Percentiles rank a stretch among this genome's conserved stretches.
phyloP scores from a whole-genome alignment of 1,140 invertebrate genomes.

The Myzus persicae region DNA sequence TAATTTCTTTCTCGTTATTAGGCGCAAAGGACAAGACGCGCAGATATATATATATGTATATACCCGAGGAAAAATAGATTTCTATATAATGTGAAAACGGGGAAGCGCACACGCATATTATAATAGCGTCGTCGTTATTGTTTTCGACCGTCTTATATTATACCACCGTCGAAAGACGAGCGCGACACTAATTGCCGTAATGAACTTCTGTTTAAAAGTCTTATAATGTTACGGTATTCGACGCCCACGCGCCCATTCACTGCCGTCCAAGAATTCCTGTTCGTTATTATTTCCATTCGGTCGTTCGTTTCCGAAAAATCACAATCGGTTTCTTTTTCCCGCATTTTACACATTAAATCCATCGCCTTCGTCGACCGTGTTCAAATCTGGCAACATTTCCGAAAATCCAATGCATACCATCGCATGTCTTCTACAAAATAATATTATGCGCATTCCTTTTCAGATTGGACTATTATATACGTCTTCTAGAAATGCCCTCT shows the following conservation, averaged over 20 bases:
- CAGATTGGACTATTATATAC: background rate
- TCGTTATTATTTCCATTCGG: background rate
- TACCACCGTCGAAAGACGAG: slow-evolving; percentile 27
- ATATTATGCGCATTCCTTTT: background rate
- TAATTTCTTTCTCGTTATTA: background rate
- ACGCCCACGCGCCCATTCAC: background rate
- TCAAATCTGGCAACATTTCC: slow-evolving; percentile 27
- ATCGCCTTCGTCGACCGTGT: background rate
- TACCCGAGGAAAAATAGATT: background rate
- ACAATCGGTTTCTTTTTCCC: background rate
- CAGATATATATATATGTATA: too few relatives aligned
- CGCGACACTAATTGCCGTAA: slow-evolving; percentile 44
- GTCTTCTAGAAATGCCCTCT: background rate
- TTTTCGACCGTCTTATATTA: background rate
- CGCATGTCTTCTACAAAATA: background rate
- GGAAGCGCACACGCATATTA: background rate
- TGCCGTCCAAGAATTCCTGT: background rate
- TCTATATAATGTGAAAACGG: background rate
- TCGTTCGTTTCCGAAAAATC: slow-evolving; percentile 20
- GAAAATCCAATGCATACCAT: background rate
- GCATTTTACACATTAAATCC: background rate
- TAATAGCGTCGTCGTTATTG: background rate
- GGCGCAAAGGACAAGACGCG: too few relatives aligned
- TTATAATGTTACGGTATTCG: background rate
- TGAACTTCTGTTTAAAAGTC: slow-evolving; percentile 29